These are phyloP conservation scores for Suricata suricatta DNA, from an alignment of 2,113 vertebrate species.

Conservation along the genomic window DNA sequence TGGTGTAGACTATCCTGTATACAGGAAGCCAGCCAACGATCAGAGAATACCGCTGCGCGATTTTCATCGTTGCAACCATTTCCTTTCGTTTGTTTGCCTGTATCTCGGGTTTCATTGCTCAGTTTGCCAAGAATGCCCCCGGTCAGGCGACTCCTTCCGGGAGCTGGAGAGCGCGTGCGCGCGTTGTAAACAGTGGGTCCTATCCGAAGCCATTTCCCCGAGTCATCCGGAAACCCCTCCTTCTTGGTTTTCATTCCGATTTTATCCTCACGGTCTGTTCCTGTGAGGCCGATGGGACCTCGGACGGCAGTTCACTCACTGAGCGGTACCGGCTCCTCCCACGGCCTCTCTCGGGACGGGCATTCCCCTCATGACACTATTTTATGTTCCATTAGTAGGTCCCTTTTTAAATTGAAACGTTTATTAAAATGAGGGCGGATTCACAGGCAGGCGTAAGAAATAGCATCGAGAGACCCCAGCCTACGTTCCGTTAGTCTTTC, in stretches of 20 bases:
- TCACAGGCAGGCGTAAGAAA: background rate
- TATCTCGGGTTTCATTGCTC: background rate
- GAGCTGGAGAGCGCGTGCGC: background rate
- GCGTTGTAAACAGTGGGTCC: background rate
- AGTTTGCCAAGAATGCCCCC: background rate
- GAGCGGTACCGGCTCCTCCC: too few species aligned
- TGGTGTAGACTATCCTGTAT: background rate
- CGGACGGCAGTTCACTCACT: background rate
- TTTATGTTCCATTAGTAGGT: background rate
- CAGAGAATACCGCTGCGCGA: too few species aligned
- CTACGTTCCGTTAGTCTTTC: too few species aligned
- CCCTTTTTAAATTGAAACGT: background rate
- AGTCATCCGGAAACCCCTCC: background rate
- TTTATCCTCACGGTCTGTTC: background rate
- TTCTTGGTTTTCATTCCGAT: background rate
- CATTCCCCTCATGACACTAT: fast-evolving
- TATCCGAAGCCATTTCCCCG: background rate
- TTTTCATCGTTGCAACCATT: background rate
- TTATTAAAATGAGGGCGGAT: background rate
- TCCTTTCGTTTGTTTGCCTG: background rate
- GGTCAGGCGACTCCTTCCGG: background rate
- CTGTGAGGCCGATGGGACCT: background rate
- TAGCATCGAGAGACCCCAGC: background rate
- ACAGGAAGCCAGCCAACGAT: background rate
- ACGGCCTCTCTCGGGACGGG: background rate